phyloP scores from a whole-genome alignment of 2,888 invertebrate genomes.

The Euclidia mi region DNA sequence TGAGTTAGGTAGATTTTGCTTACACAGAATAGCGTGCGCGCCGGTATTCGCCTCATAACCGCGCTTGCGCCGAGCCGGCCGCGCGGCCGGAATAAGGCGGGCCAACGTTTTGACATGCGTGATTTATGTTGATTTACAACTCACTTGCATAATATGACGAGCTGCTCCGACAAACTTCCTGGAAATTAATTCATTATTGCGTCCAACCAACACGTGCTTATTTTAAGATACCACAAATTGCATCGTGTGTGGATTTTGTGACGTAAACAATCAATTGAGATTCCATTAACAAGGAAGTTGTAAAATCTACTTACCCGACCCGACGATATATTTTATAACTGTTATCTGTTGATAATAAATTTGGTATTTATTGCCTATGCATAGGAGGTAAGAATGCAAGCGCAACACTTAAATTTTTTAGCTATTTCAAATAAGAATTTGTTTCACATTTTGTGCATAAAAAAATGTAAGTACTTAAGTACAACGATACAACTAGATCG shows the following conservation, averaged over 20 bases:
- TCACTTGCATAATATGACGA: slow-evolving; percentile 58
- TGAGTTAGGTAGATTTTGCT: slow-evolving; percentile 41
- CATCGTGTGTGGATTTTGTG: slow-evolving; percentile 22
- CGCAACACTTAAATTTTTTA: background rate
- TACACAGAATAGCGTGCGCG: slow-evolving; percentile 23
- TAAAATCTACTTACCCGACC: slow-evolving; percentile 14
- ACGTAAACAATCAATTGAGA: slow-evolving; percentile 28
- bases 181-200: slow-evolving; percentile 56
- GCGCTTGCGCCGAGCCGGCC: background rate
- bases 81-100: slow-evolving; percentile 47
- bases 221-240: slow-evolving; percentile 37
- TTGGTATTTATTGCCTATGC: background rate
- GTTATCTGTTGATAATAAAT: background rate
- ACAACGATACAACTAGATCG: too few relatives aligned
- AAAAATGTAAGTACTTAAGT: too few relatives aligned
- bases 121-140: slow-evolving; percentile 66
- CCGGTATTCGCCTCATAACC: background rate
- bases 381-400: too few relatives aligned
- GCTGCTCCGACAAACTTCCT: slow-evolving; percentile 52
- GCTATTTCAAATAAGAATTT: background rate
- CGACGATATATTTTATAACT: background rate
- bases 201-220: slow-evolving; percentile 41
- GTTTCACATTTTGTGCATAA: slow-evolving; percentile 6
- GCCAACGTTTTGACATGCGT: slow-evolving; percentile 67
- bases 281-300: slow-evolving; percentile 17